phyloP scores from a whole-genome alignment of 2,797 vertebrate species.

The Peromyscus eremicus region DNA sequence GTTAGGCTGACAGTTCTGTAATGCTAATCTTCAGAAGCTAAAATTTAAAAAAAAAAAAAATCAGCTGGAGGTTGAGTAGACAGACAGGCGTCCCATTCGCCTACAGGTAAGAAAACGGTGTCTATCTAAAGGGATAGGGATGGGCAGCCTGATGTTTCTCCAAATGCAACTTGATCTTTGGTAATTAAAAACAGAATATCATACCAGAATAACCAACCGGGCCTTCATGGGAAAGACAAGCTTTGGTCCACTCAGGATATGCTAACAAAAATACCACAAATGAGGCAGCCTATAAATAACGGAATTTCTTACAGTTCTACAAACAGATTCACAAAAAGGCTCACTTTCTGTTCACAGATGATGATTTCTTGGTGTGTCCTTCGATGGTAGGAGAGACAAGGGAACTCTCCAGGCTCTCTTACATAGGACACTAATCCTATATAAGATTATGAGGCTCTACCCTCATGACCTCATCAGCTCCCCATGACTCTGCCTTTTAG shows the following conservation, averaged over 20 bases:
- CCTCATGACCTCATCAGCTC: background rate
- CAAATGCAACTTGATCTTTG: constrained; percentile 43
- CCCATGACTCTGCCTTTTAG: background rate
- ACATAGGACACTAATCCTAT: background rate
- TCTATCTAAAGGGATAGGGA: background rate
- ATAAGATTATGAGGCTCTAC: background rate
- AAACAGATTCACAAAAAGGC: background rate
- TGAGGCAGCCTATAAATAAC: background rate
- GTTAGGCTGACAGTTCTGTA: constrained; percentile 50
- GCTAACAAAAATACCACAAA: background rate
- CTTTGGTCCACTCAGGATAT: background rate
- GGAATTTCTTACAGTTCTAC: background rate
- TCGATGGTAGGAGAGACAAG: background rate
- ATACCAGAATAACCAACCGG: background rate
- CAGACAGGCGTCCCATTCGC: background rate
- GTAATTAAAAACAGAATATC: background rate
- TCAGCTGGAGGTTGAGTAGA: constrained; percentile 5
- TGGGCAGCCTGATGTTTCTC: background rate
- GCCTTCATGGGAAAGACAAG: background rate
- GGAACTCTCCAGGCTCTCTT: background rate
- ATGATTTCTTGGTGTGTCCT: background rate
- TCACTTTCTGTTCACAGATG: background rate
- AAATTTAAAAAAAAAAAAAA: constrained; percentile 57
- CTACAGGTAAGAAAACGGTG: constrained; percentile 25
- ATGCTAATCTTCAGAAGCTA: constrained; percentile 29